phyloP scores from a whole-genome alignment of 2,797 vertebrate genomes.

The Eulemur rubriventer region DNA sequence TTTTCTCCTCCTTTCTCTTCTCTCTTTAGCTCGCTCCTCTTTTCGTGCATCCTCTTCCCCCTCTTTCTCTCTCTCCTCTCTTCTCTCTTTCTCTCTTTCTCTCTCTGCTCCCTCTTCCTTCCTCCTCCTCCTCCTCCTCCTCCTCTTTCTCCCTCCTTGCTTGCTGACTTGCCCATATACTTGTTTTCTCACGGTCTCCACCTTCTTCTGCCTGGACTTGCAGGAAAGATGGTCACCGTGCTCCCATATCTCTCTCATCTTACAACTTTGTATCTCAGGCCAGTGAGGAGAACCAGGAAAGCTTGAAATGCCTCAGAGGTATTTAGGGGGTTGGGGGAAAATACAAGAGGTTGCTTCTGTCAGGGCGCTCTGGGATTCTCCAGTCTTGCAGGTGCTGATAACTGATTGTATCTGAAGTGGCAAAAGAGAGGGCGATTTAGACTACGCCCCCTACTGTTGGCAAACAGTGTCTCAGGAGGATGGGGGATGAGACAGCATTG shows the following conservation, averaged over 20 bases:
- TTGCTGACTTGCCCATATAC: not conserved
- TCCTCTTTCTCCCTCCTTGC: not conserved
- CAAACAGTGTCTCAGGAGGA: conserved; percentile 3
- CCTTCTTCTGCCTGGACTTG: rapidly evolving
- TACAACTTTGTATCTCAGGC: not conserved
- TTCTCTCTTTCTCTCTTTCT: rapidly evolving
- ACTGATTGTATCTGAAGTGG: conserved; percentile 70
- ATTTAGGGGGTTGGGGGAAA: conserved; percentile 47
- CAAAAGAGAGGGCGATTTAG: conserved; percentile 48
- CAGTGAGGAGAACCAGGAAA: not conserved
- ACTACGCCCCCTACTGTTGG: conserved; percentile 68
- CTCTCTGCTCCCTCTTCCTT: rapidly evolving
- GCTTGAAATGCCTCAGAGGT: conserved; percentile 22
- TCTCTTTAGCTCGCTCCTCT: not conserved
- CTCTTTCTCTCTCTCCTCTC: not conserved
- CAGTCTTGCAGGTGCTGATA: conserved; percentile 67
- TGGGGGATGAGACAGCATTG: not conserved
- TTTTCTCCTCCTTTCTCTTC: not conserved
- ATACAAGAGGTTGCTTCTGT: conserved; percentile 49
- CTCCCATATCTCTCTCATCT: not conserved
- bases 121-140: too few species aligned
- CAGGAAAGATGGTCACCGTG: rapidly evolving
- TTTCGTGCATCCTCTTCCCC: too few species aligned
- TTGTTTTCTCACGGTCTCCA: not conserved
- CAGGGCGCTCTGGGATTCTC: conserved; percentile 57